Evolutionary conservation across 2,113 vertebrate genomes (phyloP).

Genomic region (Sialia sialis): DNA sequence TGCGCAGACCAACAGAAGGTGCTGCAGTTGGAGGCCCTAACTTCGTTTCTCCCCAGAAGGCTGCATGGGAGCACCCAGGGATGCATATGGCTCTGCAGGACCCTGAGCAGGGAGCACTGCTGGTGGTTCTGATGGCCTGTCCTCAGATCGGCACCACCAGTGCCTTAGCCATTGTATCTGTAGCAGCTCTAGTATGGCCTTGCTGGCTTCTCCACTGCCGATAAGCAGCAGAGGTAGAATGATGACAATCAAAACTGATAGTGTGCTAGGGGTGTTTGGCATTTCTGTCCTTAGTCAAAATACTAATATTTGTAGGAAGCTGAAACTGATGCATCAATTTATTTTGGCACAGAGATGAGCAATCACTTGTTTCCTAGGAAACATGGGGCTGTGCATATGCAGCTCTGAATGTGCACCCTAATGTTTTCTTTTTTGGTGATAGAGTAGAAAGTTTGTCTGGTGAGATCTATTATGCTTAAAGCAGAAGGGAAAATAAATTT

Average conservation of each 20-base stretch:
- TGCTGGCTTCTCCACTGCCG: background rate
- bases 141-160: background rate
- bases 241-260: background rate
- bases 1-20: background rate
- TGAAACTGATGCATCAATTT: slow-evolving; percentile 28
- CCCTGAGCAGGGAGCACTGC: background rate
- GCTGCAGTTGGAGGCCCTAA: background rate
- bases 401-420: slow-evolving; percentile 1
- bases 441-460: slow-evolving; percentile 31
- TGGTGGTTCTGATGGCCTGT: background rate
- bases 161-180: background rate
- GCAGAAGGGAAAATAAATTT: slow-evolving; percentile 44
- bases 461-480: slow-evolving; percentile 51
- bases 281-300: slow-evolving; percentile 24
- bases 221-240: background rate
- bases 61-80: background rate
- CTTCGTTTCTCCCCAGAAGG: background rate
- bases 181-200: background rate
- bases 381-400: slow-evolving; percentile 52
- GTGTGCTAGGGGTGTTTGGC: background rate
- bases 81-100: background rate
- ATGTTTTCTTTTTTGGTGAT: slow-evolving; percentile 39
- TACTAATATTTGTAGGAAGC: slow-evolving; percentile 11
- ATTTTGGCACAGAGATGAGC: slow-evolving; percentile 56
- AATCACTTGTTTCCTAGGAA: slow-evolving; percentile 69